These are phyloP conservation scores for Aphaenogaster rudis DNA, from an alignment of 1,140 invertebrate genomes.

Conservation along the genomic window DNA sequence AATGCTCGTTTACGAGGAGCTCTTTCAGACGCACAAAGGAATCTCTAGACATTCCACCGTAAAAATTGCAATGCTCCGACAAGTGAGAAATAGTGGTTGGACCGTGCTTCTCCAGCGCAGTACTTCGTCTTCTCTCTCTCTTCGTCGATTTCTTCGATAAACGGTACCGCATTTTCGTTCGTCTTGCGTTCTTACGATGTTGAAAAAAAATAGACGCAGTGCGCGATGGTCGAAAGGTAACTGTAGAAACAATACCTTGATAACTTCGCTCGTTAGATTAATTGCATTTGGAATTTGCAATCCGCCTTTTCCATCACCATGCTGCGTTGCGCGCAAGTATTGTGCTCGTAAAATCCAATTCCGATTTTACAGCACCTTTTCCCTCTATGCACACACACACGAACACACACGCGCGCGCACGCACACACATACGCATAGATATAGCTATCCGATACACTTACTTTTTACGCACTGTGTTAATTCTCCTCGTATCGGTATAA, in stretches of 20 bases:
- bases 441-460: neutral
- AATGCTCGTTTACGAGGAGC: conserved; percentile 60
- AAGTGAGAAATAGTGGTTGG: conserved; percentile 8
- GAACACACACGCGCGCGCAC: neutral
- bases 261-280: conserved; percentile 50
- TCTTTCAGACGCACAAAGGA: conserved; percentile 35
- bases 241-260: neutral
- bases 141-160: neutral
- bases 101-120: neutral
- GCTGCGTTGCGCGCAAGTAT: conserved; percentile 25
- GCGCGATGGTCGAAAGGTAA: neutral
- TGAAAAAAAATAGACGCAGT: neutral
- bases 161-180: neutral
- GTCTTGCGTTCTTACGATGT: conserved; percentile 1
- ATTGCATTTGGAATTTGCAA: conserved; percentile 55
- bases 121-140: neutral
- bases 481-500: neutral
- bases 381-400: neutral
- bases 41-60: neutral
- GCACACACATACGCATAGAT: too few relatives aligned
- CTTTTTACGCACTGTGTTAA: conserved; percentile 28
- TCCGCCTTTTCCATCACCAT: neutral
- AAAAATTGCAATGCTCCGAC: conserved; percentile 62
- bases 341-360: conserved; percentile 48
- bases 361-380: conserved; percentile 8